phyloP scores from a whole-genome alignment of 2,888 invertebrate species.

The Plagodis pulveraria region DNA sequence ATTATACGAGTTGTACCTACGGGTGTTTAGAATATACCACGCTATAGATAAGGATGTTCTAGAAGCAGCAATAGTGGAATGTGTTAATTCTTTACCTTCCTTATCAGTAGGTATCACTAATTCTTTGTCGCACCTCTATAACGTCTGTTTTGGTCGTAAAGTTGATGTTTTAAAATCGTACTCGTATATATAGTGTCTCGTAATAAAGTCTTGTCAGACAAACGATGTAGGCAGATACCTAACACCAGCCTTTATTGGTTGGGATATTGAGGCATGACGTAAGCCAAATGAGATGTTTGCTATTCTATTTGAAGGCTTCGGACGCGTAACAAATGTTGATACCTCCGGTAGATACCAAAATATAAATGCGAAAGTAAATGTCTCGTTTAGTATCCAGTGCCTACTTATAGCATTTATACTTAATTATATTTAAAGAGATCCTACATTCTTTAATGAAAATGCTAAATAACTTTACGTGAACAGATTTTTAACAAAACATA shows the following conservation, averaged over 20 bases:
- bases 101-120: conserved; percentile 8
- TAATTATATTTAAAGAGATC: too few relatives aligned
- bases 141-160: neutral
- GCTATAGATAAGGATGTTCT: conserved; percentile 21
- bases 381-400: conserved; percentile 2
- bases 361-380: conserved; percentile 8
- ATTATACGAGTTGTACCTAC: conserved; percentile 39
- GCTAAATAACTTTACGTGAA: too few relatives aligned
- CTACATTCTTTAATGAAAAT: too few relatives aligned
- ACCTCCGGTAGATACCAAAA: neutral
- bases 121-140: neutral
- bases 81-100: conserved; percentile 8
- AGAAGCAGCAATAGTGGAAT: conserved; percentile 14
- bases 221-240: conserved; percentile 28
- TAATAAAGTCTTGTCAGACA: conserved; percentile 19
- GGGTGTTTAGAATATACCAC: conserved; percentile 39
- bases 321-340: conserved; percentile 10
- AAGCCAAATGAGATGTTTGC: conserved; percentile 24
- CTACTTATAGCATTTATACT: too few relatives aligned
- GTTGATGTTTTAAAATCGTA: conserved; percentile 23
- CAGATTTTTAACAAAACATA: too few relatives aligned
- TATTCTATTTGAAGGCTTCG: conserved; percentile 18
- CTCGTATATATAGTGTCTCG: conserved; percentile 5
- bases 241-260: conserved; percentile 20
- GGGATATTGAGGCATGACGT: conserved; percentile 25